A percentile compares a stretch with the other conserved stretches of the same genome.
phyloP scores from a whole-genome alignment of 2,797 vertebrate genomes.

The Gorsachius magnificus region DNA sequence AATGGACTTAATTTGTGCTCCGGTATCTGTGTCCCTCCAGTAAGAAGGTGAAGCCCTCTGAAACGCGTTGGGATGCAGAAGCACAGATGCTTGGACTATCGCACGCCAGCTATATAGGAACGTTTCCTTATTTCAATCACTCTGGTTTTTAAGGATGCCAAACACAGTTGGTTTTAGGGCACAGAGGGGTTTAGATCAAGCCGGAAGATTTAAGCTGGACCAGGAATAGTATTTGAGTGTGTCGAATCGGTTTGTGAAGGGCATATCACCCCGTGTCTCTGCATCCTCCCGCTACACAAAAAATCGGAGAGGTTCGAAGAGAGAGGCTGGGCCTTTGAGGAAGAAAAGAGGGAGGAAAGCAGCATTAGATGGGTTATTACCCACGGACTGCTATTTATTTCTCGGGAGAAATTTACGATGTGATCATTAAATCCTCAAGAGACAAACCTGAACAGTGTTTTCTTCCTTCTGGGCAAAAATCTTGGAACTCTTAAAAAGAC shows the following conservation, averaged over 20 bases:
- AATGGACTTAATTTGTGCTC: background rate
- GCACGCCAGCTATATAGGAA: background rate
- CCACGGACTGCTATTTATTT: conserved; percentile 34
- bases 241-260: background rate
- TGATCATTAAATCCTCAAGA: conserved; percentile 55
- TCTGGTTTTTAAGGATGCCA: background rate
- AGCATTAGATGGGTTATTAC: conserved; percentile 18
- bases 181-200: background rate
- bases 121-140: background rate
- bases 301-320: background rate
- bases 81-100: background rate
- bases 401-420: conserved; percentile 33
- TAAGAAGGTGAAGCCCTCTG: background rate
- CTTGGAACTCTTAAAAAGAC: conserved; percentile 42
- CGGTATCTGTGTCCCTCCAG: background rate
- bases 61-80: background rate
- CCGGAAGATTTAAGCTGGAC: background rate
- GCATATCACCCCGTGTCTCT: background rate
- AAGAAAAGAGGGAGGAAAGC: background rate
- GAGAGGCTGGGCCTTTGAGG: background rate
- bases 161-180: background rate
- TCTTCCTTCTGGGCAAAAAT: conserved; percentile 58
- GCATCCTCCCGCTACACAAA: background rate
- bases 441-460: conserved; percentile 54
- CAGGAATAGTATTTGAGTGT: background rate